Evolutionary conservation across 2,113 vertebrate genomes (phyloP).

Genomic region (Atractosteus spatula): DNA sequence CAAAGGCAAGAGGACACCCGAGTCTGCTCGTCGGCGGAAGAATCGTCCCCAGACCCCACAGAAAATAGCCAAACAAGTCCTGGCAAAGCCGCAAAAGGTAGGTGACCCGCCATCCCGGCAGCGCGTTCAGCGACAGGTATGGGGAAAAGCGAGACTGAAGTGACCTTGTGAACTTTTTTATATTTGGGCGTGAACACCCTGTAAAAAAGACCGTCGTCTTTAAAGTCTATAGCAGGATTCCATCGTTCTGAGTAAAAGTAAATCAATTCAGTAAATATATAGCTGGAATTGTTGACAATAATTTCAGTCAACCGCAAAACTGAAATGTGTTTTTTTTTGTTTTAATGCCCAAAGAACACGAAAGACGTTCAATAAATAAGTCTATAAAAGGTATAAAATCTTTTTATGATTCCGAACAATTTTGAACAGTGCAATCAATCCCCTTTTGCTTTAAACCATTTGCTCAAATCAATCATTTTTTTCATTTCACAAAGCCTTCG

Average conservation of each 20-base stretch:
- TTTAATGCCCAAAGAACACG: constrained; percentile 76
- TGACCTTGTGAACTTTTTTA: constrained; percentile 72
- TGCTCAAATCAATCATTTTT: too few relatives aligned
- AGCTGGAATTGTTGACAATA: constrained; percentile 1
- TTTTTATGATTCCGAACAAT: too few relatives aligned
- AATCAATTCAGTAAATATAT: constrained; percentile 14
- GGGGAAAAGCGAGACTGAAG: constrained; percentile 12
- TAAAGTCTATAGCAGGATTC: constrained; percentile 41
- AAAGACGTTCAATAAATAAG: constrained; percentile 77
- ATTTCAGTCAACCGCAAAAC: constrained; percentile 10
- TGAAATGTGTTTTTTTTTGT: constrained; percentile 58
- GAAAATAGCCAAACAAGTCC: constrained; percentile 81
- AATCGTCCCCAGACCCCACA: constrained; percentile 84
- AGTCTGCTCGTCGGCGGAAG: constrained; percentile 82
- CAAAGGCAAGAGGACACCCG: constrained; percentile 79
- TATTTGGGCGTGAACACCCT: constrained; percentile 67
- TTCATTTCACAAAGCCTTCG: too few relatives aligned
- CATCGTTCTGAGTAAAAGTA: neutral
- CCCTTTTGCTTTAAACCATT: too few relatives aligned
- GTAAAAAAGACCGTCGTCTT: constrained; percentile 66
- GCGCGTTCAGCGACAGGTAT: constrained; percentile 16
- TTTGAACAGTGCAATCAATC: too few relatives aligned
- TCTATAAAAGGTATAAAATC: constrained; percentile 55
- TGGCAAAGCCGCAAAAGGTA: constrained; percentile 85
- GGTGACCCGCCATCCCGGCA: constrained; percentile 36